Percentiles rank a stretch among this genome's conserved stretches.
Conservation (phyloP, 2,888 invertebrate genomes). For the Himalopsyche japonica region DNA sequence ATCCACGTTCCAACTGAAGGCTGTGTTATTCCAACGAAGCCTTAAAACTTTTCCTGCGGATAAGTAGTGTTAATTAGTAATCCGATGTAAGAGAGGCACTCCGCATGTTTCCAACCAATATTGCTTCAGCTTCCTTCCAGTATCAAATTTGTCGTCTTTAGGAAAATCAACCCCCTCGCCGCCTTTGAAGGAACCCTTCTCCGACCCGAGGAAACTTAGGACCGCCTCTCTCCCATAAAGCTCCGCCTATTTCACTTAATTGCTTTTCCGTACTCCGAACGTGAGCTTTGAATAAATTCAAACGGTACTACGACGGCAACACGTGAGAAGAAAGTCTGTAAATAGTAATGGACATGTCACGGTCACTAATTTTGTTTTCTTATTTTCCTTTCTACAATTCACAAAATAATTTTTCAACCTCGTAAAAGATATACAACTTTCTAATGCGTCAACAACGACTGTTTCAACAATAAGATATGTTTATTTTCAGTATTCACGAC, state of each 20-base stretch:
- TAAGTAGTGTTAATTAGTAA: not conserved
- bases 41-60: not conserved
- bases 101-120: not conserved
- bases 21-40: not conserved
- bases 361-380: not conserved
- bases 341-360: not conserved
- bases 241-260: constrained; percentile 12
- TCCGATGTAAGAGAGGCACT: not conserved
- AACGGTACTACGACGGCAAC: not conserved
- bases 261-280: constrained; percentile 30
- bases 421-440: too few species aligned
- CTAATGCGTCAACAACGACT: too few species aligned
- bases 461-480: too few species aligned
- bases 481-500: too few species aligned
- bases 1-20: too few species aligned
- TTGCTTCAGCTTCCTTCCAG: not conserved
- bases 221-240: not conserved
- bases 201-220: not conserved
- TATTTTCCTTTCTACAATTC: too few species aligned
- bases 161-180: not conserved
- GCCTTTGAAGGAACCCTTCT: not conserved
- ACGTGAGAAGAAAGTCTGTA: not conserved
- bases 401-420: too few species aligned
- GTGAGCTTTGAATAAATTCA: constrained; percentile 27
- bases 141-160: not conserved